Evolutionary conservation across 2,888 invertebrate genomes (phyloP).

Genomic region (Trilocha varians): DNA sequence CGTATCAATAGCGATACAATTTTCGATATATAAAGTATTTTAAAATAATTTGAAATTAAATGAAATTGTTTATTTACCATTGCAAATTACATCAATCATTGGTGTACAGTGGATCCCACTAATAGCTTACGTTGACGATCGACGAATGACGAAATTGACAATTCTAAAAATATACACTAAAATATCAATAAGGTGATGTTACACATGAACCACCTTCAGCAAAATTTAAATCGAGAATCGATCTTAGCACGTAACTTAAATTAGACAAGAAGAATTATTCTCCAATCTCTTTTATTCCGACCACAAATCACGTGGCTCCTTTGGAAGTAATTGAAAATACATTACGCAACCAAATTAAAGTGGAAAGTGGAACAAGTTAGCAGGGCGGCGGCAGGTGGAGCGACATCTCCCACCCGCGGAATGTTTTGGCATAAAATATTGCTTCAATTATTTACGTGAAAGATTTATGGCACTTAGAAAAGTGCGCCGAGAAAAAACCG

Average conservation of each 20-base stretch:
- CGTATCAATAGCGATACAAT: no score
- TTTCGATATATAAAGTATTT: no score
- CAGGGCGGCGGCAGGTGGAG: slow-evolving; percentile 64
- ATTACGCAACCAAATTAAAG: slow-evolving; percentile 74
- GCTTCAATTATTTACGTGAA: slow-evolving; percentile 75
- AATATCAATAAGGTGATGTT: no score
- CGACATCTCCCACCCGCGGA: slow-evolving; percentile 64
- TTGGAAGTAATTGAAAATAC: slow-evolving; percentile 72
- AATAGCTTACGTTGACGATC: no score
- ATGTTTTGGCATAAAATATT: slow-evolving; percentile 75
- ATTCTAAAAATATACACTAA: no score
- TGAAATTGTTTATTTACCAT: no score
- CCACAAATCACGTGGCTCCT: slow-evolving; percentile 68
- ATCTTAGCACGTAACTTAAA: slow-evolving; percentile 50
- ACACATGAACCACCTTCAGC: no score
- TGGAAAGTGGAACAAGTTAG: slow-evolving; percentile 70
- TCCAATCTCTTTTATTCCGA: slow-evolving; percentile 55
- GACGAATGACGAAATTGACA: no score
- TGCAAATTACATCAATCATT: no score
- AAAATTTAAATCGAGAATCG: no score
- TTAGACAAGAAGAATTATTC: slow-evolving; percentile 57
- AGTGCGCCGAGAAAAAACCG: slow-evolving; percentile 71
- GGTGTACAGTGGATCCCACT: no score
- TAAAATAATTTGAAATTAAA: no score
- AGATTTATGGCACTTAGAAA: slow-evolving; percentile 73